Conservation (phyloP, 2,888 invertebrate species). For the Nipponacmea schrenckii region DNA sequence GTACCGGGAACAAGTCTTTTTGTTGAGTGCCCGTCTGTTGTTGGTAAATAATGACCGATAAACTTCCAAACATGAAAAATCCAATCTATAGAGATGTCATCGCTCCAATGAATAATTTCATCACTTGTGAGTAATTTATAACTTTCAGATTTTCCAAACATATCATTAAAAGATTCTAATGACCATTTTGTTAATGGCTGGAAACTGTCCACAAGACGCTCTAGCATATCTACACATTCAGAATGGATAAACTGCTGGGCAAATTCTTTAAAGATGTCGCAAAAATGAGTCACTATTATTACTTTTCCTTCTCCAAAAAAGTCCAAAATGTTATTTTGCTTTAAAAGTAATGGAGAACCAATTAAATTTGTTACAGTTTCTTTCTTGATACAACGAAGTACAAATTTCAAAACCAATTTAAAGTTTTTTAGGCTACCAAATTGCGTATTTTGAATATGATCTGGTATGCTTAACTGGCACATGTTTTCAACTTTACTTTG, state of each 20-base stretch:
- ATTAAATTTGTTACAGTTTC: background rate
- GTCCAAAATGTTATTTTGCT: background rate
- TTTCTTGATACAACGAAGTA: background rate
- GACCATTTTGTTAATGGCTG: background rate
- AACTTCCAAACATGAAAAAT: background rate
- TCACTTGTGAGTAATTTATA: background rate
- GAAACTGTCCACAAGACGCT: background rate
- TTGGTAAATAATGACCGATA: background rate
- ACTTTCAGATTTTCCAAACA: background rate
- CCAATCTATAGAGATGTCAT: background rate
- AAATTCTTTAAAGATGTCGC: constrained; percentile 16
- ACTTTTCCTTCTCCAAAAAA: background rate
- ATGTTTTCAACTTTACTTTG: background rate
- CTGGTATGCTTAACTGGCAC: constrained; percentile 15
- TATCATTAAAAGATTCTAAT: background rate
- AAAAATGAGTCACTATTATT: constrained; percentile 14
- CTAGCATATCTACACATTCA: background rate
- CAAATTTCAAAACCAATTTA: constrained; percentile 9
- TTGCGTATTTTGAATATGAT: background rate
- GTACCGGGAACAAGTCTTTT: too few species aligned
- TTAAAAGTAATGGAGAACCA: constrained; percentile 18
- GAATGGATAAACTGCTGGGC: constrained; percentile 13
- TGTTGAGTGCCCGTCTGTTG: too few species aligned
- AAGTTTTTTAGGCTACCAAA: background rate
- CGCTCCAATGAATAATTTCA: background rate